phyloP scores from a whole-genome alignment of 2,797 vertebrate species.

The Gymnoscopelus braueri region DNA sequence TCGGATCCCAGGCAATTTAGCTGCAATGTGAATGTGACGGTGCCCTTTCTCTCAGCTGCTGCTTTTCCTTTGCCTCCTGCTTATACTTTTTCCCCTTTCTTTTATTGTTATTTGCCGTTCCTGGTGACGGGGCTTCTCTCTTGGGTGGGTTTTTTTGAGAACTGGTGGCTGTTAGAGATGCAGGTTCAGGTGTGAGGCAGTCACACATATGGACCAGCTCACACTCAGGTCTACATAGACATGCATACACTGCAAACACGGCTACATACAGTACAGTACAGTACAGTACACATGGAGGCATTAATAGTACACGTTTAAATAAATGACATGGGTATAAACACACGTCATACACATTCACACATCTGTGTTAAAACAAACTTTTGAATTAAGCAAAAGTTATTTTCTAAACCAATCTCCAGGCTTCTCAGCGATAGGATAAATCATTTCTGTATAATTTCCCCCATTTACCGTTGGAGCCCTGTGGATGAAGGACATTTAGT shows the following conservation, averaged over 20 bases:
- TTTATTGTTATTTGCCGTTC: conserved; percentile 20
- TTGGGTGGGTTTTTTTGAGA: neutral
- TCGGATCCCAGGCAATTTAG: conserved; percentile 45
- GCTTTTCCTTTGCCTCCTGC: neutral
- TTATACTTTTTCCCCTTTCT: neutral
- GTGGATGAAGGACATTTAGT: conserved; percentile 74
- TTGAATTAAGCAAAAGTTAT: too few species aligned
- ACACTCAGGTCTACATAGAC: neutral
- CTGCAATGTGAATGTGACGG: conserved; percentile 29
- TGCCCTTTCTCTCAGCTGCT: conserved; percentile 12
- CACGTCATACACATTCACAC: conserved; percentile 1
- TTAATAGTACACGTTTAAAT: too few species aligned
- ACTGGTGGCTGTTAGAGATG: conserved; percentile 3
- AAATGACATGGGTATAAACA: neutral
- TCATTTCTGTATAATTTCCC: conserved; percentile 55
- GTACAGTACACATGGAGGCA: neutral
- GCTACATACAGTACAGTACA: neutral
- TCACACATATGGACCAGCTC: neutral
- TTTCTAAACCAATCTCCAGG: conserved; percentile 11
- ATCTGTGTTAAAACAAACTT: too few species aligned
- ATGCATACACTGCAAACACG: neutral
- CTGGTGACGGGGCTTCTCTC: conserved; percentile 4
- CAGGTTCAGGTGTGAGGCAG: neutral
- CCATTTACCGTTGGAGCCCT: conserved; percentile 55
- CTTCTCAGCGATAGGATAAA: conserved; percentile 51